phyloP scores from a whole-genome alignment of 2,113 vertebrate genomes.

The Menidia beryllina region DNA sequence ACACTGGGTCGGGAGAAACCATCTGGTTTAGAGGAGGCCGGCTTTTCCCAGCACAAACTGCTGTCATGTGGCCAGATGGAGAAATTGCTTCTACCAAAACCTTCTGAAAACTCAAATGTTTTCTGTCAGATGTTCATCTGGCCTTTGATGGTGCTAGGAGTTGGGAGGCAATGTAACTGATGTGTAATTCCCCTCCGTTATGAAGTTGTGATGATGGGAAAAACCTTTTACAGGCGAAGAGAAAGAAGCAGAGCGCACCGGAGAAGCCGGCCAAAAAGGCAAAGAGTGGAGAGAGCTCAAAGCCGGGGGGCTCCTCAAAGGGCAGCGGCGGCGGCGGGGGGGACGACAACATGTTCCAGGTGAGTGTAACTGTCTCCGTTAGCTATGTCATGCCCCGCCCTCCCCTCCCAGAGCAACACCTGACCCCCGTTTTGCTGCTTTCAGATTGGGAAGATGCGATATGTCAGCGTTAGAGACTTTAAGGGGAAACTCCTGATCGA shows the following conservation, averaged over 20 bases:
- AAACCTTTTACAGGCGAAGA: slow-evolving; percentile 79
- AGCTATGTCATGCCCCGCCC: too few species aligned
- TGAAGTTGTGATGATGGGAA: background rate
- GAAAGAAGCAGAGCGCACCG: slow-evolving; percentile 87
- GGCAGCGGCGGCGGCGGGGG: slow-evolving; percentile 76
- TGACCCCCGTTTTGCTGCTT: slow-evolving; percentile 9
- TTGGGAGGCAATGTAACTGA: too few species aligned
- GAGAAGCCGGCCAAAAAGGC: slow-evolving; percentile 93
- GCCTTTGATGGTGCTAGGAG: too few species aligned
- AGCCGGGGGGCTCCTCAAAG: slow-evolving; percentile 87
- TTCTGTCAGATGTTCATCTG: too few species aligned
- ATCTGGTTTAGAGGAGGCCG: too few species aligned
- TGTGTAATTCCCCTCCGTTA: too few species aligned
- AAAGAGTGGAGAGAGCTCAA: slow-evolving; percentile 93
- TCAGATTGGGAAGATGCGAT: slow-evolving; percentile 98
- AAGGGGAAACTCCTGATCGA: slow-evolving; percentile 97
- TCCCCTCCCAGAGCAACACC: background rate
- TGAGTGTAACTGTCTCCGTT: slow-evolving; percentile 65
- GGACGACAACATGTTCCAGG: slow-evolving; percentile 98
- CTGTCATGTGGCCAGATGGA: too few species aligned
- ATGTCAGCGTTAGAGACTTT: slow-evolving; percentile 95
- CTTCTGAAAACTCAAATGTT: too few species aligned
- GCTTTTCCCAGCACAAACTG: too few species aligned
- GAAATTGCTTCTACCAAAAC: too few species aligned
- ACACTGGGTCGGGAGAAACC: too few species aligned